phyloP scores from a whole-genome alignment of 2,888 invertebrate genomes.

The Cataglyphis cursor region DNA sequence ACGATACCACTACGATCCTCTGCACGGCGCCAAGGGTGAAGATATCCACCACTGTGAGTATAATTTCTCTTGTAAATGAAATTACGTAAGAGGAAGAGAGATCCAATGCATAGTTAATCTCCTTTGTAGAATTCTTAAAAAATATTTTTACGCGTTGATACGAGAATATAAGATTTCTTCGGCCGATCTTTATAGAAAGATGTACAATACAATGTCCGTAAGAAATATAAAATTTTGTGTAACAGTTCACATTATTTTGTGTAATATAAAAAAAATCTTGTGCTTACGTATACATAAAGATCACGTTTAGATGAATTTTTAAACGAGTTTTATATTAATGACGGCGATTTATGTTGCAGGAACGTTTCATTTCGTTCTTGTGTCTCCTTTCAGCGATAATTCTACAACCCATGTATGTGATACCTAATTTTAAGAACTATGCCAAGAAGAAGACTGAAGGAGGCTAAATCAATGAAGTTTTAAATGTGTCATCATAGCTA shows the following conservation, averaged over 20 bases:
- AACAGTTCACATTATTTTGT: not conserved
- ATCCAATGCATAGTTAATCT: not conserved
- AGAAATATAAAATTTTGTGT: not conserved
- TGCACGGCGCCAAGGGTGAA: constrained; percentile 21
- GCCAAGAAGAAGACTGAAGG: not conserved
- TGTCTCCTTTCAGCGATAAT: no score
- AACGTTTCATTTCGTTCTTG: not conserved
- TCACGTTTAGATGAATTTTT: not conserved
- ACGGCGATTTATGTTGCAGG: constrained; percentile 21
- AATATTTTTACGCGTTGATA: not conserved
- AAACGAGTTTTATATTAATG: not conserved
- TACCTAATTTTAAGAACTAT: constrained; percentile 27
- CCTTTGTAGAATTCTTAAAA: not conserved
- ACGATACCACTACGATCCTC: not conserved
- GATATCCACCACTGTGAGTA: constrained; percentile 15
- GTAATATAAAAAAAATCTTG: not conserved
- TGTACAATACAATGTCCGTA: not conserved
- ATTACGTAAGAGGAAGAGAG: constrained; percentile 32
- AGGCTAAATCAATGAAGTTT: not conserved
- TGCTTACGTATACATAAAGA: not conserved
- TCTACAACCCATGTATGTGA: constrained; percentile 31
- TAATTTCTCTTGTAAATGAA: not conserved
- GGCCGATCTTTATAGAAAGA: not conserved
- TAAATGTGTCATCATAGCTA: not conserved
- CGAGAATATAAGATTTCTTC: not conserved